Evolutionary conservation across 1,140 invertebrate species (phyloP).

Genomic region (Nylanderia fulva): DNA sequence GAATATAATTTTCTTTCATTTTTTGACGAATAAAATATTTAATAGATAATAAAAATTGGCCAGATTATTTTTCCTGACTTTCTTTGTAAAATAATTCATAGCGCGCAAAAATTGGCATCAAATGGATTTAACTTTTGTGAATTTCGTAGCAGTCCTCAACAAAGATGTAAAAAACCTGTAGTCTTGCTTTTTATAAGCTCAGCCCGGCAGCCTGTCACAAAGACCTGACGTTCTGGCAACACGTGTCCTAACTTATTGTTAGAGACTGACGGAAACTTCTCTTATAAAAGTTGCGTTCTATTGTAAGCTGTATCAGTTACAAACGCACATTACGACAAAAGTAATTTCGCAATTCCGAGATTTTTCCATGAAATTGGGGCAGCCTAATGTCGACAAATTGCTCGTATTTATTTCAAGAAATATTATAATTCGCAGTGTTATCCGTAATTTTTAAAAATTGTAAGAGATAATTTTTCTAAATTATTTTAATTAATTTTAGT

Average conservation of each 20-base stretch:
- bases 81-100: slow-evolving; percentile 12
- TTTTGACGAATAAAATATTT: neutral
- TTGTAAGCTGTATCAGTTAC: slow-evolving; percentile 58
- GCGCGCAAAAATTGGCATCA: neutral
- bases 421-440: neutral
- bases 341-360: slow-evolving; percentile 58
- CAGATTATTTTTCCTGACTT: neutral
- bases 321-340: slow-evolving; percentile 37
- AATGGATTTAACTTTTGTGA: neutral
- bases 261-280: slow-evolving; percentile 54
- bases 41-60: neutral
- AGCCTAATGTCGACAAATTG: slow-evolving; percentile 18
- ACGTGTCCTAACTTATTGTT: slow-evolving; percentile 47
- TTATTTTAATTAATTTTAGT: neutral
- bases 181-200: slow-evolving; percentile 43
- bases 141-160: neutral
- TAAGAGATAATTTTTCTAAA: neutral
- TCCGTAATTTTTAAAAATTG: neutral
- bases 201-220: neutral
- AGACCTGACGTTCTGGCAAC: slow-evolving; percentile 40
- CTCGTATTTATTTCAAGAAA: neutral
- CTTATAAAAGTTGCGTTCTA: slow-evolving; percentile 38
- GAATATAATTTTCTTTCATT: neutral
- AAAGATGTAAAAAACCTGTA: neutral
- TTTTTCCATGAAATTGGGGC: slow-evolving; percentile 10